Percentiles rank a stretch among this genome's conserved stretches.
Conservation (phyloP, 2,113 vertebrate species). For the Telmatochromis sp. region DNA sequence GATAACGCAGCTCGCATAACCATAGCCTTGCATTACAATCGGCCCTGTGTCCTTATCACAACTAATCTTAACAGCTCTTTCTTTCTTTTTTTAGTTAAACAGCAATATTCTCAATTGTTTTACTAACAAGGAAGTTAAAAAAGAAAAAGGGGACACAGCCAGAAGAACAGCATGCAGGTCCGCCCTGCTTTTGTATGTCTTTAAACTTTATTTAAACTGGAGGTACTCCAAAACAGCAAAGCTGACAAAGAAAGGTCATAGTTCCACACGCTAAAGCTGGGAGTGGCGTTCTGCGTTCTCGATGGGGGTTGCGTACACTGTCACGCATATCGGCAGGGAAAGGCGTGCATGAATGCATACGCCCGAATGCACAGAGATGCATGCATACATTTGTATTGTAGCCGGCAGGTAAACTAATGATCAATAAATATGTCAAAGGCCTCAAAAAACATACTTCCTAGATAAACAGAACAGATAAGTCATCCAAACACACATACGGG, state of each 20-base stretch:
- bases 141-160: not conserved
- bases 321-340: not conserved
- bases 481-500: not conserved
- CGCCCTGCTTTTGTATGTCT: slow-evolving; percentile 28
- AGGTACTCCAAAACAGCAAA: slow-evolving; percentile 27
- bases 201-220: slow-evolving; percentile 40
- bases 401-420: not conserved
- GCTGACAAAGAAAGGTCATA: slow-evolving; percentile 55
- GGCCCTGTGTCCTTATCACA: not conserved
- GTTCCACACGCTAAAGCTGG: slow-evolving; percentile 12
- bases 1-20: not conserved
- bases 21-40: not conserved
- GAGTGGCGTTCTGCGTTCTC: slow-evolving; percentile 5
- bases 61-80: not conserved
- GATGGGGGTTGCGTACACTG: not conserved
- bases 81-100: not conserved
- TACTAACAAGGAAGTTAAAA: not conserved
- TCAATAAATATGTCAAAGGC: not conserved
- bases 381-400: not conserved
- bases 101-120: slow-evolving; percentile 6
- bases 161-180: not conserved
- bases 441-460: not conserved
- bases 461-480: not conserved
- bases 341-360: not conserved
- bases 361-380: not conserved